phyloP scores from a whole-genome alignment of 2,797 vertebrate species.

The Mormyrops attenuatus region DNA sequence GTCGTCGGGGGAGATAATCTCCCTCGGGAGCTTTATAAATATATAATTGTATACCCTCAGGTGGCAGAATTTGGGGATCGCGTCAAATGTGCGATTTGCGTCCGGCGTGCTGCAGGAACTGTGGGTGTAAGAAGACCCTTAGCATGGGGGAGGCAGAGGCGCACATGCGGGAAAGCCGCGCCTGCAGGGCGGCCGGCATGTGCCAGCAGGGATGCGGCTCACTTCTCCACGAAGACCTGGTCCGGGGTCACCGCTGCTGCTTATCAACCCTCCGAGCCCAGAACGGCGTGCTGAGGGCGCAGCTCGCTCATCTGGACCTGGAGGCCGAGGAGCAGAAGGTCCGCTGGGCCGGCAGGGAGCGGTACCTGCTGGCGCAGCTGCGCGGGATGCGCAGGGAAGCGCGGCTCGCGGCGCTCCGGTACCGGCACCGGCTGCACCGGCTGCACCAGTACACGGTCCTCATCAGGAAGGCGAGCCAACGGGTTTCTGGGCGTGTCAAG shows the following conservation, averaged over 20 bases:
- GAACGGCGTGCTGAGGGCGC: constrained; percentile 42
- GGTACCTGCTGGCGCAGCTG: constrained; percentile 54
- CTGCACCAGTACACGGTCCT: constrained; percentile 59
- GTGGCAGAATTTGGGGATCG: constrained; percentile 36
- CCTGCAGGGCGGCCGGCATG: constrained; percentile 13
- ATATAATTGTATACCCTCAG: constrained; percentile 32
- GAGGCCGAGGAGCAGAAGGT: constrained; percentile 44
- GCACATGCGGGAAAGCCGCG: constrained; percentile 19
- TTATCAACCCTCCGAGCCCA: constrained; percentile 46
- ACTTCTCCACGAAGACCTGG: constrained; percentile 7
- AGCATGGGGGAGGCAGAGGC: constrained; percentile 36
- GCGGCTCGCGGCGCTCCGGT: constrained; percentile 52
- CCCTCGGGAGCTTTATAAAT: constrained; percentile 28
- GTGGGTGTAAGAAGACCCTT: constrained; percentile 18
- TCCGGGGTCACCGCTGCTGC: constrained; percentile 41
- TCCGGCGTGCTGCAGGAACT: constrained; percentile 26
- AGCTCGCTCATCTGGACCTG: constrained; percentile 38
- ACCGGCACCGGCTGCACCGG: constrained; percentile 58
- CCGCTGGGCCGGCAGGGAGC: constrained; percentile 57
- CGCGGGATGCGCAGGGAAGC: constrained; percentile 56
- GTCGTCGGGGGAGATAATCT: constrained; percentile 23
- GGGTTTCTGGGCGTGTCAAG: constrained; percentile 48
- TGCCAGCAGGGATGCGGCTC: constrained; percentile 54
- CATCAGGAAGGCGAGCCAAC: constrained; percentile 54
- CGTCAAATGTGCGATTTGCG: constrained; percentile 43